These are phyloP conservation scores for Etheostoma perlongum DNA, from an alignment of 2,797 vertebrate genomes.

Conservation along the genomic window DNA sequence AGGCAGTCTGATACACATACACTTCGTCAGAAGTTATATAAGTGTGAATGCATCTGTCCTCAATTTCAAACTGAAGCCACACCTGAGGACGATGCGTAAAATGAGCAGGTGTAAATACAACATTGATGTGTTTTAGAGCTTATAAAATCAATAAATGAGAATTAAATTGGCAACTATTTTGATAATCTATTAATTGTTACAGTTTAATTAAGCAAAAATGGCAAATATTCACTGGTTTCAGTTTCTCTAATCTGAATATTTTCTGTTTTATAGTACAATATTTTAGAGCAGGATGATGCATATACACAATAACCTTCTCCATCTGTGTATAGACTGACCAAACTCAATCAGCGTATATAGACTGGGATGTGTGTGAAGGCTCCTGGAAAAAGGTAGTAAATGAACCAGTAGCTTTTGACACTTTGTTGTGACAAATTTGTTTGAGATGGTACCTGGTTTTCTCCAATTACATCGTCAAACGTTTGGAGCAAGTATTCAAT, in stretches of 20 bases:
- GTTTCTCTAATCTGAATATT: conserved; percentile 4
- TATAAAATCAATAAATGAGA: not conserved
- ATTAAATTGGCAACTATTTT: not conserved
- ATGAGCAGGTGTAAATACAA: not conserved
- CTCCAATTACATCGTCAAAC: conserved; percentile 88
- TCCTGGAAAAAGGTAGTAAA: not conserved
- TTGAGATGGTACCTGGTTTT: conserved; percentile 87
- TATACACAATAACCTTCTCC: not conserved
- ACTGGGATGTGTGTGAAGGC: not conserved
- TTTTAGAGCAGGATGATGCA: not conserved
- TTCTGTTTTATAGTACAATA: not conserved
- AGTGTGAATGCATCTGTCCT: conserved; percentile 2
- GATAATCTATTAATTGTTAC: not conserved
- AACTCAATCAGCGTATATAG: not conserved
- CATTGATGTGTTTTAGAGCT: not conserved
- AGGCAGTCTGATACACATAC: not conserved
- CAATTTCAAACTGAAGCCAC: not conserved
- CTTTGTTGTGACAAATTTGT: not conserved
- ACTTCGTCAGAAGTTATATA: not conserved
- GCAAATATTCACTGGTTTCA: not conserved
- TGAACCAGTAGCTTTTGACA: not conserved
- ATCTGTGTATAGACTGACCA: not conserved
- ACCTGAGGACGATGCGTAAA: not conserved
- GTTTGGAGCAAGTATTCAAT: conserved; percentile 88
- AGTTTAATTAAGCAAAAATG: not conserved